Evolutionary conservation across 2,888 invertebrate genomes (phyloP).

Genomic region (Agrochola lota): DNA sequence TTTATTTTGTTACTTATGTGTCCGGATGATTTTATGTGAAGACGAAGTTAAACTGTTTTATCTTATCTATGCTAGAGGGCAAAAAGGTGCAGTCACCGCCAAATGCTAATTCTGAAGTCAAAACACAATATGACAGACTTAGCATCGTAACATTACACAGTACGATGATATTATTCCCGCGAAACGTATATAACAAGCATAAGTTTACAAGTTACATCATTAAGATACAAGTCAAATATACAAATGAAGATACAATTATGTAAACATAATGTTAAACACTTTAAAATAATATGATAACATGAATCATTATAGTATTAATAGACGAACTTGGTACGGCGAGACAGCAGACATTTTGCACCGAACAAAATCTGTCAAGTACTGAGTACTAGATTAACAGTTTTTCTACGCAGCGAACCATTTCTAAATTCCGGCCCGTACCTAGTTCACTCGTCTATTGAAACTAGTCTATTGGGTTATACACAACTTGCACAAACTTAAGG

Average conservation of each 20-base stretch:
- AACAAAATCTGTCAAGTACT: not conserved
- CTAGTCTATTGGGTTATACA: too few relatives aligned
- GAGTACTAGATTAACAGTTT: not conserved
- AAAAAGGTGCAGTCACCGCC: constrained; percentile 11
- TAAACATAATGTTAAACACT: not conserved
- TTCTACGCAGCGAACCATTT: not conserved
- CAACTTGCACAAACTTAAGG: too few relatives aligned
- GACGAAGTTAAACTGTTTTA: constrained; percentile 2
- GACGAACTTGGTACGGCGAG: not conserved
- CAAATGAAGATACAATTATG: not conserved
- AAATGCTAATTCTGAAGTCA: constrained; percentile 9
- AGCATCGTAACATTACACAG: not conserved
- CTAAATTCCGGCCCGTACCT: too few relatives aligned
- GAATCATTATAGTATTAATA: not conserved
- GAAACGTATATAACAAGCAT: not conserved
- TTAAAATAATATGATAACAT: not conserved
- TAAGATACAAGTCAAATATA: not conserved
- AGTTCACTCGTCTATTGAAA: too few relatives aligned
- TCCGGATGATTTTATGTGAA: not conserved
- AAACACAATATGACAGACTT: constrained; percentile 2
- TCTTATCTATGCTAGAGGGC: constrained; percentile 33
- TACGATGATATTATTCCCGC: not conserved
- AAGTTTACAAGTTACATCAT: not conserved
- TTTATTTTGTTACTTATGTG: not conserved
- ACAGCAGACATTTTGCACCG: not conserved